Conservation (phyloP, 2,797 vertebrate genomes). For the Amblyopsis hoosieri region DNA sequence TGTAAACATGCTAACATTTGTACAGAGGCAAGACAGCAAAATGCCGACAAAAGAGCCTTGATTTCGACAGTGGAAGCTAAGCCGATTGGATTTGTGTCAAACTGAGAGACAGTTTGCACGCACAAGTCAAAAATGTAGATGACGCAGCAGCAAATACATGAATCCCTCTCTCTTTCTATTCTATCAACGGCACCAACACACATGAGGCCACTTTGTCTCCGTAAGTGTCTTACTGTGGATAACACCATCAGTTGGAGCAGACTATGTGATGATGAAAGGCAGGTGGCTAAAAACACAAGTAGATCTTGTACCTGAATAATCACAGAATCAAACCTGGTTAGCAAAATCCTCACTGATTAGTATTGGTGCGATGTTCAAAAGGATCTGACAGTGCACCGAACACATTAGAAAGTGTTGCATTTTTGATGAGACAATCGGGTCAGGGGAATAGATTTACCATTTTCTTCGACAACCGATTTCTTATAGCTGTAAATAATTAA, state of each 20-base stretch:
- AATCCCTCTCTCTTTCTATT: constrained; percentile 8
- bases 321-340: constrained; percentile 10
- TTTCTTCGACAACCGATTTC: constrained; percentile 48
- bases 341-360: constrained; percentile 33
- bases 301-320: neutral
- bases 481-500: constrained; percentile 56
- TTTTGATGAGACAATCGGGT: constrained; percentile 30
- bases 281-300: constrained; percentile 9
- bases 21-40: constrained; percentile 5
- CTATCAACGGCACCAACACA: constrained; percentile 18
- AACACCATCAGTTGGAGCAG: neutral
- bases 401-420: constrained; percentile 26
- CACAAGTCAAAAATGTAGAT: constrained; percentile 35
- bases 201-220: neutral
- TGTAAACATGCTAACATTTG: constrained; percentile 28
- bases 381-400: constrained; percentile 31
- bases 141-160: constrained; percentile 17
- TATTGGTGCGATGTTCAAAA: constrained; percentile 49
- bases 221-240: constrained; percentile 3
- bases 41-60: constrained; percentile 3
- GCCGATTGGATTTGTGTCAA: constrained; percentile 32
- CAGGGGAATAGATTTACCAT: constrained; percentile 34
- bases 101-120: constrained; percentile 8
- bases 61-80: constrained; percentile 24
- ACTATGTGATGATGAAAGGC: no score